Conservation (phyloP, 2,888 invertebrate genomes). For the Augiades crinisus region DNA sequence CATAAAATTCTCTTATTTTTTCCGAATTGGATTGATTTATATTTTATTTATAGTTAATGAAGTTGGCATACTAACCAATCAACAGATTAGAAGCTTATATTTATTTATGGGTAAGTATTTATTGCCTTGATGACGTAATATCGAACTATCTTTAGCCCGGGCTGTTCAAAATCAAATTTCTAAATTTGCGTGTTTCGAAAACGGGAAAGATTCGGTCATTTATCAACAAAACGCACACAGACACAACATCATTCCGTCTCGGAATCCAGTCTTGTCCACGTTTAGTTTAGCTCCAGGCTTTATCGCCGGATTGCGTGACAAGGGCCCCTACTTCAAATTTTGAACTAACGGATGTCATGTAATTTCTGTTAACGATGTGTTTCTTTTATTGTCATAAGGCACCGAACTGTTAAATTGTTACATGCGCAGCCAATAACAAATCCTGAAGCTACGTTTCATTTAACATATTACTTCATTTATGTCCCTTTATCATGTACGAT, state of each 20-base stretch:
- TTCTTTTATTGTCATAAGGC: conserved; percentile 68
- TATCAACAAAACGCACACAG: conserved; percentile 16
- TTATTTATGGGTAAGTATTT: neutral
- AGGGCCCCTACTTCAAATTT: conserved; percentile 58
- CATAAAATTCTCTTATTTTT: neutral
- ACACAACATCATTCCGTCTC: conserved; percentile 12
- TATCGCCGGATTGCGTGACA: conserved; percentile 73
- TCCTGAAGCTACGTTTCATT: conserved; percentile 25
- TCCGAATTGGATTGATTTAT: neutral
- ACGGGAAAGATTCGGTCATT: conserved; percentile 5
- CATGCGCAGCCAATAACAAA: conserved; percentile 23
- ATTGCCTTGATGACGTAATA: neutral
- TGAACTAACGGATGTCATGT: conserved; percentile 69
- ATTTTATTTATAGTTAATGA: neutral
- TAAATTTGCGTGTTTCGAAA: conserved; percentile 8
- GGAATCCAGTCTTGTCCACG: conserved; percentile 37
- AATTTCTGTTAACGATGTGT: conserved; percentile 75
- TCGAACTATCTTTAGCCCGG: too few relatives aligned
- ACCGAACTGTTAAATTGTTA: conserved; percentile 37
- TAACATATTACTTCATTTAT: conserved; percentile 39
- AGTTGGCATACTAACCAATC: neutral
- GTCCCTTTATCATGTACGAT: conserved; percentile 25
- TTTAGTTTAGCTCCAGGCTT: conserved; percentile 43
- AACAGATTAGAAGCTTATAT: neutral
- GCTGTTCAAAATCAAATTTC: neutral